Evolutionary conservation across 2,888 invertebrate species (phyloP).

Genomic region (Ommatoiulus sabulosus): DNA sequence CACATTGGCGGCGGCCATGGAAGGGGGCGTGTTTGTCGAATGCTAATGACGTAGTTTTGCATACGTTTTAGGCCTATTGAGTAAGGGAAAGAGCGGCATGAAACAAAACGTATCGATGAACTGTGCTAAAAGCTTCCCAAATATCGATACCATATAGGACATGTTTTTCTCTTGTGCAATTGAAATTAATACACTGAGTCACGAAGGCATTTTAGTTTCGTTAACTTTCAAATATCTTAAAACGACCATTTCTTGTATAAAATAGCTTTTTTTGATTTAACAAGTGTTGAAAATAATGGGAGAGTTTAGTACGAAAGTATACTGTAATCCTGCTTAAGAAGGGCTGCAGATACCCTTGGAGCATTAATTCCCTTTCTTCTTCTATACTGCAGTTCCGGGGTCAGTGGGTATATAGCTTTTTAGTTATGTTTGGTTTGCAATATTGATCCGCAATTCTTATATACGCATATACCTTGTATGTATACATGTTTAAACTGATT

Average conservation of each 20-base stretch:
- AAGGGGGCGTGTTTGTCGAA: neutral
- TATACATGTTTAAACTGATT: too few relatives aligned
- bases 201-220: neutral
- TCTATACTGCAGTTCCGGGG: too few relatives aligned
- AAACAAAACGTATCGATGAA: slow-evolving; percentile 13
- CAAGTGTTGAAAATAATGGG: too few relatives aligned
- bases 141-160: neutral
- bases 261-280: too few relatives aligned
- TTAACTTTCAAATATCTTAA: neutral
- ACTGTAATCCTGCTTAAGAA: too few relatives aligned
- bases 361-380: too few relatives aligned
- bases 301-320: too few relatives aligned
- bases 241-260: neutral
- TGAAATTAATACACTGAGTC: neutral
- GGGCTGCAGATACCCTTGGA: too few relatives aligned
- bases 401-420: too few relatives aligned
- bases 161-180: neutral
- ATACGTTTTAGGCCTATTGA: slow-evolving; percentile 5
- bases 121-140: neutral
- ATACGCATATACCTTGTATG: too few relatives aligned
- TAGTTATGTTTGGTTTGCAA: too few relatives aligned
- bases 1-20: slow-evolving; percentile 32
- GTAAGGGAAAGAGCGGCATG: neutral
- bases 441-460: too few relatives aligned
- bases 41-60: slow-evolving; percentile 48